phyloP scores from a whole-genome alignment of 2,888 invertebrate genomes.

The Drosophila phalerata region DNA sequence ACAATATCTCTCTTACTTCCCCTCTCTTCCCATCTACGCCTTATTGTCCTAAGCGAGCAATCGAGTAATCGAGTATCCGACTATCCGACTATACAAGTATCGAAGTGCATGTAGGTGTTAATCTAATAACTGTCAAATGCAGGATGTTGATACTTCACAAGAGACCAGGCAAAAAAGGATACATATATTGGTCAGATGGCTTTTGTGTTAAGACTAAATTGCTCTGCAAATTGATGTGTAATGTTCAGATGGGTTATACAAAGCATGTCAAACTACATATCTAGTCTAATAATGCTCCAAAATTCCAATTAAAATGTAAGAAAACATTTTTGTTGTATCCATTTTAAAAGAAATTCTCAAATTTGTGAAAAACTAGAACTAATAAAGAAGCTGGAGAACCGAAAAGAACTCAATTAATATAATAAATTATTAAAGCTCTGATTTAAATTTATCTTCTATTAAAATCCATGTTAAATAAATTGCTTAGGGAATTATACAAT shows the following conservation, averaged over 20 bases:
- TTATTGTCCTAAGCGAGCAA: slow-evolving; percentile 42
- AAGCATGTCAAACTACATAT: background rate
- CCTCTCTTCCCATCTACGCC: background rate
- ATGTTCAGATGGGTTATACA: slow-evolving; percentile 9
- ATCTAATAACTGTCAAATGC: slow-evolving; percentile 80
- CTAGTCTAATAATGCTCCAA: no score
- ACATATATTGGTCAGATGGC: slow-evolving; percentile 36
- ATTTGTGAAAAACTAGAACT: no score
- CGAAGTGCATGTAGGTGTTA: slow-evolving; percentile 67
- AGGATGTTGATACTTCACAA: slow-evolving; percentile 60
- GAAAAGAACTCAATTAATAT: no score
- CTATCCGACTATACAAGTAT: slow-evolving; percentile 13
- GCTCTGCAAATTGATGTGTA: slow-evolving; percentile 50
- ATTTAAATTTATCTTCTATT: no score
- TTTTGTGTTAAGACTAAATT: slow-evolving; percentile 51
- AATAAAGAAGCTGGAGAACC: no score
- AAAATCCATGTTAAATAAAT: no score
- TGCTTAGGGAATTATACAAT: no score
- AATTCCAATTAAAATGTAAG: no score
- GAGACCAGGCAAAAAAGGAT: slow-evolving; percentile 14
- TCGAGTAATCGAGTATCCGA: slow-evolving; percentile 64
- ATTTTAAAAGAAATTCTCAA: no score
- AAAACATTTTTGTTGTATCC: no score
- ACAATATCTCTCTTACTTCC: slow-evolving; percentile 44
- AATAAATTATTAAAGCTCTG: no score